Percentiles rank a stretch among this genome's conserved stretches.
Conservation (phyloP, 1,140 invertebrate genomes). For the Dufourea novaeangliae region DNA sequence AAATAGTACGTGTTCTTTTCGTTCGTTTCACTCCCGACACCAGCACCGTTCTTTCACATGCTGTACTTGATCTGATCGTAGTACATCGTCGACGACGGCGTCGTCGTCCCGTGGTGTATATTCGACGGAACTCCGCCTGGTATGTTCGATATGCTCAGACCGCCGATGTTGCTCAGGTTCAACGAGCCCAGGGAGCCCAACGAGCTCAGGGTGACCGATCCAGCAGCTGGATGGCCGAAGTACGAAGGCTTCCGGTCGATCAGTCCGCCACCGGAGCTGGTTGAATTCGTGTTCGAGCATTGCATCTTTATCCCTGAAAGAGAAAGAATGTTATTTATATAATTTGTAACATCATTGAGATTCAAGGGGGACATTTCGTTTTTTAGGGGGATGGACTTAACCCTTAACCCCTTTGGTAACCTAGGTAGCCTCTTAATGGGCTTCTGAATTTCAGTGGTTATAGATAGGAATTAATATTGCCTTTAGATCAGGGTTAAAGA, state of each 20-base stretch:
- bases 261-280: conserved; percentile 72
- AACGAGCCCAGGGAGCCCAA: conserved; percentile 72
- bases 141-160: conserved; percentile 70
- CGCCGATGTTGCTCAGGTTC: conserved; percentile 73
- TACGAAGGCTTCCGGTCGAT: conserved; percentile 77
- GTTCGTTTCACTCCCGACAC: not conserved
- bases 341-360: no score
- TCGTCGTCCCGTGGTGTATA: conserved; percentile 62
- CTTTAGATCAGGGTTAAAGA: no score
- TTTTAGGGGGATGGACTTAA: no score
- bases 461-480: no score
- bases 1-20: not conserved
- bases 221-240: conserved; percentile 69
- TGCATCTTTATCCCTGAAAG: conserved; percentile 72
- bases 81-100: conserved; percentile 68
- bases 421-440: no score
- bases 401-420: no score
- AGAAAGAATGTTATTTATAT: not conserved
- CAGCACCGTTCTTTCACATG: conserved; percentile 68
- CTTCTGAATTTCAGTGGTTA: no score
- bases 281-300: conserved; percentile 70
- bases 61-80: conserved; percentile 78
- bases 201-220: conserved; percentile 70
- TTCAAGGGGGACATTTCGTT: no score
- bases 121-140: conserved; percentile 69